Conservation (phyloP, 64 coral and sea anemone species). For the Pachyseris speciosa region DNA sequence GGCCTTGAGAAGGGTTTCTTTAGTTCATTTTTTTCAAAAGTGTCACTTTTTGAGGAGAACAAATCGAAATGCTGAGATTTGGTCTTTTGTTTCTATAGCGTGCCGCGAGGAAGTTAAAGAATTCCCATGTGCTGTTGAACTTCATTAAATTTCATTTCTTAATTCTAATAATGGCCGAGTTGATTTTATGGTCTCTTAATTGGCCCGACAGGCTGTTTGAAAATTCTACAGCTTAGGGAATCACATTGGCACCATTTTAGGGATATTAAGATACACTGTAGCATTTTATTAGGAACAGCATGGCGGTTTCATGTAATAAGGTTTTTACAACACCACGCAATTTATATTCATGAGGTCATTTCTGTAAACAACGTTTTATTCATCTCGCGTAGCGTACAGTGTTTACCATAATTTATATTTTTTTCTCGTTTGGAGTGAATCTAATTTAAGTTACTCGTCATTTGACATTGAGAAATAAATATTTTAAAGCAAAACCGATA, state of each 20-base stretch:
- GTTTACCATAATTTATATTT: slow-evolving; percentile 73
- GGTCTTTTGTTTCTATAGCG: slow-evolving; percentile 89
- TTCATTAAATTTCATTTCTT: slow-evolving; percentile 90
- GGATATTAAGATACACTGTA: background rate
- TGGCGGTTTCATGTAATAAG: slow-evolving; percentile 39
- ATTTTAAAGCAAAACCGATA: background rate
- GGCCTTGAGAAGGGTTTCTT: slow-evolving; percentile 52
- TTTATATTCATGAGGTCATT: slow-evolving; percentile 94
- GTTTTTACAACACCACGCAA: slow-evolving; percentile 54
- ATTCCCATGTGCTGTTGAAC: slow-evolving; percentile 92
- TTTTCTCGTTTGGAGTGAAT: slow-evolving; percentile 67
- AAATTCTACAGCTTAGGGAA: background rate
- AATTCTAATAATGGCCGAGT: slow-evolving; percentile 41
- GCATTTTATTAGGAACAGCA: slow-evolving; percentile 29
- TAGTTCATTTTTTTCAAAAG: background rate
- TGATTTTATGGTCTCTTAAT: slow-evolving; percentile 59
- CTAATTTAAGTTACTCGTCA: background rate
- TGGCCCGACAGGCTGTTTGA: background rate
- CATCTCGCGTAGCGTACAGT: slow-evolving; percentile 56
- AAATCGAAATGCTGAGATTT: slow-evolving; percentile 60
- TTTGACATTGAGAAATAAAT: background rate
- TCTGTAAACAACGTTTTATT: slow-evolving; percentile 98
- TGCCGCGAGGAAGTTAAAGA: slow-evolving; percentile 85
- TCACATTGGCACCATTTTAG: background rate
- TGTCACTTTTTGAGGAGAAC: background rate